Evolutionary conservation across 1,140 invertebrate genomes (phyloP).

Genomic region (Drosophila willistoni): DNA sequence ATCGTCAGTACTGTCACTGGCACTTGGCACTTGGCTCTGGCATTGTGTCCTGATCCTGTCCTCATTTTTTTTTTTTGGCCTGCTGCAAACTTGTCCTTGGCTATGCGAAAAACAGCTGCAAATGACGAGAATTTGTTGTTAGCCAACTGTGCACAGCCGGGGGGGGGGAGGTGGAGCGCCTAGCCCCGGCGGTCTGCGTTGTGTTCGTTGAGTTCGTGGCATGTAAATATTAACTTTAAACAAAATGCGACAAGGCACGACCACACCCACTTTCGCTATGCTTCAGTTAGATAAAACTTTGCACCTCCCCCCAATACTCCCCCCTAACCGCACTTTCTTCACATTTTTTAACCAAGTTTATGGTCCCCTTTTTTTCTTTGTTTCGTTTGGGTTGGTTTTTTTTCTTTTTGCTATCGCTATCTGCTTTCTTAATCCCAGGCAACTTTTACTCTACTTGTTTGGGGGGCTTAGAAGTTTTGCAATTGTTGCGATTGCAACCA

Average conservation of each 20-base stretch:
- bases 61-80: constrained; percentile 14
- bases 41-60: constrained; percentile 9
- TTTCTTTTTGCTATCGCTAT: constrained; percentile 6
- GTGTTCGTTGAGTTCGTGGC: constrained; percentile 50
- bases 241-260: constrained; percentile 68
- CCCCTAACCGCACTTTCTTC: constrained; percentile 21
- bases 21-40: constrained; percentile 28
- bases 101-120: constrained; percentile 62
- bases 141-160: constrained; percentile 1
- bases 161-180: background rate
- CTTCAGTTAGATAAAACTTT: constrained; percentile 67
- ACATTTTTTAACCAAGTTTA: constrained; percentile 54
- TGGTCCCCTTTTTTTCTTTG: constrained; percentile 16
- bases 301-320: constrained; percentile 6
- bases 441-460: constrained; percentile 35
- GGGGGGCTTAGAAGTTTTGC: constrained; percentile 72
- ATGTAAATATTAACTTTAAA: constrained; percentile 81
- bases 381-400: background rate
- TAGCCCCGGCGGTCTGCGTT: background rate
- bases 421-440: constrained; percentile 20
- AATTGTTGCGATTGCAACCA: constrained; percentile 74
- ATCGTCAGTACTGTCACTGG: constrained; percentile 45
- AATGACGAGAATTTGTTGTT: constrained; percentile 77
- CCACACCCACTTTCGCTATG: constrained; percentile 40
- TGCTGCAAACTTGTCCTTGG: constrained; percentile 36